Base-by-base conservation (phyloP, 2,888 invertebrate genomes). In the Aelia acuminata region DNA sequence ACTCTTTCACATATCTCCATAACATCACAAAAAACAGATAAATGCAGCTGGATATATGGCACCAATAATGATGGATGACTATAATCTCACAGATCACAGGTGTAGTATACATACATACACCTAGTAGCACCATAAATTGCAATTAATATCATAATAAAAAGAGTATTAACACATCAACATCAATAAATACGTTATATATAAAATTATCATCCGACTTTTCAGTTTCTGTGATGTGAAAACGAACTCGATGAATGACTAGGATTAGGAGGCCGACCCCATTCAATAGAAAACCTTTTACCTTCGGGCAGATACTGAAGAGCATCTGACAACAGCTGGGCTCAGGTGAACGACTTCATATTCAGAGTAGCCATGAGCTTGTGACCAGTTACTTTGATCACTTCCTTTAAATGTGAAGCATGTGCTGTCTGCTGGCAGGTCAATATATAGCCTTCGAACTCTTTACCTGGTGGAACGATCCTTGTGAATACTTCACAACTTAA, bases 331-430 rank as follows among this genome's bases (percentile, higher is more conserved):
- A 87, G 87, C 50, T 87, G 87, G 84, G 87, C 87, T 87, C 87
- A 90, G 89, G 94, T 94, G 91, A 95, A 93, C 91, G 90, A 89
- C 48, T 90, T 89, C 43, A 89, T 75, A 87, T 90, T 89, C 53
- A 89, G 87, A 4, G 89, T 85, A 3, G 89, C 89, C 89, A 90
- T 87, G 26, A 90, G 89, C 70, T 89, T 89, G 85, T 89, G 89
- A 2, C 89, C 89, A 4, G 89, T 88, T 22, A 89, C 89, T 90
- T 94, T 94, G 84, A 94, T 94, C 92, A 95, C 93, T 75, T 94
- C 93, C 90, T 93, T 93, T 87, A 95, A 92, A 89, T 94, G 94
- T 91, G 94, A 94, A 39, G 94, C 94, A 88, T 94, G 94, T 91
- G 94, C 94, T 57, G 94, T 94, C 89, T 94, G 94, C 88, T 94